Base-by-base conservation (phyloP, 2,113 vertebrate genomes). In the Rattus rattus region DNA sequence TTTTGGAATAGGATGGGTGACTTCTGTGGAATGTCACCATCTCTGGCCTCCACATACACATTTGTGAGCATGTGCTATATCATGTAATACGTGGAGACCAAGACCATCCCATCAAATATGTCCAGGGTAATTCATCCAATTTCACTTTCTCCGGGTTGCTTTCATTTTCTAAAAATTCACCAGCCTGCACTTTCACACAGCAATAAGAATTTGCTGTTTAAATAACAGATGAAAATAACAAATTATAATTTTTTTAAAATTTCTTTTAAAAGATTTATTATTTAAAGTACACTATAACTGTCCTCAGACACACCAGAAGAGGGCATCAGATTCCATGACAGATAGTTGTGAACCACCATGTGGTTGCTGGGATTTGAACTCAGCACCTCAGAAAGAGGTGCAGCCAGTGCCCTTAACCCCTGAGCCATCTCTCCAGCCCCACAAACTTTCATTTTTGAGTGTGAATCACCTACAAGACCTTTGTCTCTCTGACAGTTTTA, bases 61-160 rank as follows among this genome's bases (percentile, higher is more conserved):
- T 14, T 28, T 65, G 81, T 85, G 26, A 65, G 24, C 30, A 54
- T 88, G 5, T 72, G 22, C 52, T 72, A 36, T 26, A 11, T 72
- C 49, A 28, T 54, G 33, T 54, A 33, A 26, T 54, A 30, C 39
- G 11, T 30, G 17, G 43, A 86, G 20, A 33, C 39, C 59, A 54
- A 69, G 30, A n/a, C 33, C 65, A 24, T 9, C 33, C 36, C 49
- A 24, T 73, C n/a, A 39, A 72, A 54, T 54, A 10, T 43, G 30
- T 49, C 39, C 30, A 20, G 8, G 0, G 28, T 3, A 14, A 14
- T 54, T 24, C 22, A 33, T 73, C 24, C 84, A 47, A 67, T 81
- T 95, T 90, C 5, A 49, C 83, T 96, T 95, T 95, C 33, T 89
- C 89, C 28, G 52, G 28, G 63, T 96, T 52, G 67, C 36, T 91